A percentile compares a stretch with the other conserved stretches of the same genome.
These are phyloP conservation scores for Clarias batrachus DNA, from an alignment of 2,113 vertebrate species.

Conservation along the genomic window DNA sequence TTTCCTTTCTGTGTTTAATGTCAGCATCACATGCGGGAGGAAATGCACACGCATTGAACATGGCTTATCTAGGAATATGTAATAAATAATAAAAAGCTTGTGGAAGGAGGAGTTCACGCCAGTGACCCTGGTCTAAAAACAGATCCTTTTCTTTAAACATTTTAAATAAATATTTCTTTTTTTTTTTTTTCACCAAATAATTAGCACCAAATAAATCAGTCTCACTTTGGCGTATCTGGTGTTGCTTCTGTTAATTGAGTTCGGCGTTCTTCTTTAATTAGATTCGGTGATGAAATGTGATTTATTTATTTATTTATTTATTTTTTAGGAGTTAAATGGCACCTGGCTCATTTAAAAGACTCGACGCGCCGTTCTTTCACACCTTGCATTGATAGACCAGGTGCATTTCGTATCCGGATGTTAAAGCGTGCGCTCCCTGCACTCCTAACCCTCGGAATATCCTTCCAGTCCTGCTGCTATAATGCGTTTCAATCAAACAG, in stretches of 20 bases:
- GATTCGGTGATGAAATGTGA: neutral
- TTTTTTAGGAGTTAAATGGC: neutral
- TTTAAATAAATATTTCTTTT: neutral
- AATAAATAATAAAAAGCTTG: neutral
- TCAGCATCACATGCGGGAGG: no score
- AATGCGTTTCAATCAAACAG: conserved; percentile 10
- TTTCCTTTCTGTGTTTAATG: neutral
- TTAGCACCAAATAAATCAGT: neutral
- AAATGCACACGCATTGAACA: neutral
- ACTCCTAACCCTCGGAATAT: neutral
- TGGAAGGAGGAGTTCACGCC: neutral
- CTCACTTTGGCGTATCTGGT: neutral
- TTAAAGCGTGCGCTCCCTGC: neutral
- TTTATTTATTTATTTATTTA: no score
- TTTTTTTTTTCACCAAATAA: neutral
- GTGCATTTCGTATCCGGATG: neutral
- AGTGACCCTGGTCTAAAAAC: neutral
- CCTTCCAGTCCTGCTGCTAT: neutral
- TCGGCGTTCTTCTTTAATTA: neutral
- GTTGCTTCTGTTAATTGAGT: neutral
- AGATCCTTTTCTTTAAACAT: neutral
- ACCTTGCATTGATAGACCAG: neutral
- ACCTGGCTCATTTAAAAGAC: neutral
- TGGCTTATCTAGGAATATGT: neutral
- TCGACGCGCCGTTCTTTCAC: neutral